Evolutionary conservation across 2,797 vertebrate genomes (phyloP).

Genomic region (Peromyscus attwateri): DNA sequence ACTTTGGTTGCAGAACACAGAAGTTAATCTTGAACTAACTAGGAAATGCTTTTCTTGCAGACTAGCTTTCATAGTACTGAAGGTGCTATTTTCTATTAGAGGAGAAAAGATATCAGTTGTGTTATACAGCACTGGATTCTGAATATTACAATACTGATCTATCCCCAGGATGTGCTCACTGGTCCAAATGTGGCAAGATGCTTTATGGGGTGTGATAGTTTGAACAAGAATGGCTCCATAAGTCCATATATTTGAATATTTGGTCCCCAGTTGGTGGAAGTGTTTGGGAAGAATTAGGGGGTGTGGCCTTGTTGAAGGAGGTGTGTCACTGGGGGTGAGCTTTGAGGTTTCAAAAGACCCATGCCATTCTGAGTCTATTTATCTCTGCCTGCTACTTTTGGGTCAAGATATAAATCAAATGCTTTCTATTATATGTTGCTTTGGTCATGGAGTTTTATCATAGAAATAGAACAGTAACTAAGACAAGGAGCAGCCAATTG

Average conservation of each 20-base stretch:
- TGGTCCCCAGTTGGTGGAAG: not conserved
- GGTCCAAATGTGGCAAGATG: not conserved
- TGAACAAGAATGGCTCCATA: not conserved
- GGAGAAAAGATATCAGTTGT: not conserved
- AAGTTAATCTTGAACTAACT: not conserved
- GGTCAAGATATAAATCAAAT: not conserved
- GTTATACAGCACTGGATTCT: not conserved
- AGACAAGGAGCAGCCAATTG: not conserved
- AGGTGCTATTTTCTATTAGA: too few relatives aligned
- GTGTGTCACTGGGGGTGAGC: too few relatives aligned
- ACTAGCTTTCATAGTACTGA: not conserved
- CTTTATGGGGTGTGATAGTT: not conserved
- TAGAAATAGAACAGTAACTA: not conserved
- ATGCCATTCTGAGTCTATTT: not conserved
- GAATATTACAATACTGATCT: not conserved
- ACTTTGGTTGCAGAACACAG: not conserved
- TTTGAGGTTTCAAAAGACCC: not conserved
- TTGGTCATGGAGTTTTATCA: not conserved
- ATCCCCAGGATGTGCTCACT: not conserved
- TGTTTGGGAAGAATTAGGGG: not conserved
- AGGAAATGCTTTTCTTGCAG: not conserved
- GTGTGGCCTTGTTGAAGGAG: not conserved
- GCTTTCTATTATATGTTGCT: not conserved
- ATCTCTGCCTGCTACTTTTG: not conserved
- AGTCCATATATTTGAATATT: too few relatives aligned